Percentiles rank a stretch among this genome's conserved stretches.
These are phyloP conservation scores for Leptocoma aspasia DNA, from an alignment of 2,113 vertebrate genomes.

Conservation along the genomic window DNA sequence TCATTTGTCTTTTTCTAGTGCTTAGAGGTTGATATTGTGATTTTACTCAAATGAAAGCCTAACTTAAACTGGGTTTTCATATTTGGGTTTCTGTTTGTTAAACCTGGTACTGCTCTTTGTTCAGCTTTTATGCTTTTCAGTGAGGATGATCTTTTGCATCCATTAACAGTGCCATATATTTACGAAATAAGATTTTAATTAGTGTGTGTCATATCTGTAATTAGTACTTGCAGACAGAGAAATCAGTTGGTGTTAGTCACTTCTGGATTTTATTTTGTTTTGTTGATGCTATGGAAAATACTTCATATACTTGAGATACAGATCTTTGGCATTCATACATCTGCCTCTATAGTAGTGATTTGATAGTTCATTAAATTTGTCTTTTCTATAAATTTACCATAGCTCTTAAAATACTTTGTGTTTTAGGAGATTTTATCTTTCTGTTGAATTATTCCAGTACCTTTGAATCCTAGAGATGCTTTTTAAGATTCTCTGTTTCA, in stretches of 20 bases:
- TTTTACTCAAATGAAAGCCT: not conserved
- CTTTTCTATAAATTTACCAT: not conserved
- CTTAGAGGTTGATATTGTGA: not conserved
- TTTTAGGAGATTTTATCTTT: not conserved
- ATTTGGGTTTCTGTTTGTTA: not conserved
- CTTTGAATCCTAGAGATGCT: not conserved
- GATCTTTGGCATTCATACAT: not conserved
- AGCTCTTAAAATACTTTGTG: not conserved
- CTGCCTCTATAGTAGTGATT: not conserved
- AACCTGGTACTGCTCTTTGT: not conserved
- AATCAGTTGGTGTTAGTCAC: not conserved
- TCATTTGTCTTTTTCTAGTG: not conserved
- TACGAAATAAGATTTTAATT: not conserved
- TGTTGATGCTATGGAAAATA: not conserved
- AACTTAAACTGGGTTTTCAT: not conserved
- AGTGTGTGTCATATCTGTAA: not conserved
- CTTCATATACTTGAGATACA: not conserved
- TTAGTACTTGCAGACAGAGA: not conserved
- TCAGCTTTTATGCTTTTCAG: not conserved
- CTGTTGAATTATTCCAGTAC: not conserved
- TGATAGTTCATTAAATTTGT: not conserved
- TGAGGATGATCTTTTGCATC: not conserved
- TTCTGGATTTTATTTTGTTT: not conserved
- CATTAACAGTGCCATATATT: not conserved
- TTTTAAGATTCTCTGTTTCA: not conserved